Percentiles rank a stretch among this genome's conserved stretches.
Evolutionary conservation across 2,113 vertebrate species (phyloP).

Genomic region (Dinomys branickii): DNA sequence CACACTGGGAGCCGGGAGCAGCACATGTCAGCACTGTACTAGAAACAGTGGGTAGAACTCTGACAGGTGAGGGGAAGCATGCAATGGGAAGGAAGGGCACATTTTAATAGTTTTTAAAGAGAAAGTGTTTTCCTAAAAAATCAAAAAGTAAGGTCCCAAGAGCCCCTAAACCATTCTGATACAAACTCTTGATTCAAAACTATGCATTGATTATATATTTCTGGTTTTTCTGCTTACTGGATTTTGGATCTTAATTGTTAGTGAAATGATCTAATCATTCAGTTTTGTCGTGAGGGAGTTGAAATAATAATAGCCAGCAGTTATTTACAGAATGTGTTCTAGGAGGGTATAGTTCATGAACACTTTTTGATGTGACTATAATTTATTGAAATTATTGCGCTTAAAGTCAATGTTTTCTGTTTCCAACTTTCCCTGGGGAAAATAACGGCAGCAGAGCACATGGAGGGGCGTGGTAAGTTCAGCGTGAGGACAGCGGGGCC

Average conservation of each 20-base stretch:
- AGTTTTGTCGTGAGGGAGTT: neutral
- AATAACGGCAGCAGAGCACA: conserved; percentile 79
- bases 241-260: conserved; percentile 43
- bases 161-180: neutral
- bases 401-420: conserved; percentile 80
- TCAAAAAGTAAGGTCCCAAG: neutral
- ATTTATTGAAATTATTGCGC: conserved; percentile 67
- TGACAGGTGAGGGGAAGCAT: neutral
- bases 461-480: conserved; percentile 76
- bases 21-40: neutral
- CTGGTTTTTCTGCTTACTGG: conserved; percentile 3
- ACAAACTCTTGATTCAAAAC: neutral
- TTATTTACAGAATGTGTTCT: conserved; percentile 50
- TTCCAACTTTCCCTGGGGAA: conserved; percentile 80
- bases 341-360: conserved; percentile 41
- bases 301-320: conserved; percentile 12
- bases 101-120: conserved; percentile 25
- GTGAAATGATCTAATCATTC: conserved; percentile 49
- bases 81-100: neutral
- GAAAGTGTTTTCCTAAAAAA: conserved; percentile 15
- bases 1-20: neutral
- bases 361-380: conserved; percentile 65
- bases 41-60: neutral
- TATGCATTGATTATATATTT: conserved; percentile 1
- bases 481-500: conserved; percentile 75